Evolutionary conservation across 2,113 vertebrate species (phyloP).

Genomic region (Gavia stellata): DNA sequence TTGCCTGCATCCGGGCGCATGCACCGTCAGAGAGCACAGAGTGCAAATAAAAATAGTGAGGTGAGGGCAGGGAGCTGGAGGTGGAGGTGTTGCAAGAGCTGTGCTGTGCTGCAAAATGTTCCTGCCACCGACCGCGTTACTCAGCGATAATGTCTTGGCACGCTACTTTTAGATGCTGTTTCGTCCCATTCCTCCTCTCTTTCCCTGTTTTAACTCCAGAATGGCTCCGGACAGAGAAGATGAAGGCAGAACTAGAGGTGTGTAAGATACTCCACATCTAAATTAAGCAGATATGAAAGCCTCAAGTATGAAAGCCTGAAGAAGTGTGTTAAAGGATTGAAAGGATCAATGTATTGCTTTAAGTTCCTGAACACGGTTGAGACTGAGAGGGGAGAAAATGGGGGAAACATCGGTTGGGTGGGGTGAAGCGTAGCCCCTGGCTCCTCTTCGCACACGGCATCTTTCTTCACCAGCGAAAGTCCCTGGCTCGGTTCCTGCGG

Average conservation of each 20-base stretch:
- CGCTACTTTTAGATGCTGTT: background rate
- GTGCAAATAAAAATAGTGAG: background rate
- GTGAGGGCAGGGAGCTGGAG: background rate
- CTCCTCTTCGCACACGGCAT: background rate
- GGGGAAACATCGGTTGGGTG: background rate
- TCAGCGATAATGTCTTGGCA: background rate
- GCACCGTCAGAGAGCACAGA: rapidly evolving
- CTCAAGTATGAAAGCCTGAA: background rate
- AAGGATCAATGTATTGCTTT: background rate
- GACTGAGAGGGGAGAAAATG: background rate
- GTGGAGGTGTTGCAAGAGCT: background rate
- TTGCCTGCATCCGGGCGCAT: rapidly evolving
- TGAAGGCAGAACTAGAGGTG: background rate
- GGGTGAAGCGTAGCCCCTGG: background rate
- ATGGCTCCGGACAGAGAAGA: background rate
- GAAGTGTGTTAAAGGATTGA: background rate
- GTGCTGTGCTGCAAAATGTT: background rate
- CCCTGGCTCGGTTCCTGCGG: rapidly evolving
- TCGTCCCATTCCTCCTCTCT: background rate
- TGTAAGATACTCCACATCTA: background rate
- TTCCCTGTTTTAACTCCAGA: background rate
- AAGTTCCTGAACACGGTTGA: background rate
- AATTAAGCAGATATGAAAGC: background rate
- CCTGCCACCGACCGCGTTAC: background rate
- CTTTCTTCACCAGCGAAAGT: background rate